Evolutionary conservation across 2,113 vertebrate genomes (phyloP).

Genomic region (Pyxicephalus adspersus): DNA sequence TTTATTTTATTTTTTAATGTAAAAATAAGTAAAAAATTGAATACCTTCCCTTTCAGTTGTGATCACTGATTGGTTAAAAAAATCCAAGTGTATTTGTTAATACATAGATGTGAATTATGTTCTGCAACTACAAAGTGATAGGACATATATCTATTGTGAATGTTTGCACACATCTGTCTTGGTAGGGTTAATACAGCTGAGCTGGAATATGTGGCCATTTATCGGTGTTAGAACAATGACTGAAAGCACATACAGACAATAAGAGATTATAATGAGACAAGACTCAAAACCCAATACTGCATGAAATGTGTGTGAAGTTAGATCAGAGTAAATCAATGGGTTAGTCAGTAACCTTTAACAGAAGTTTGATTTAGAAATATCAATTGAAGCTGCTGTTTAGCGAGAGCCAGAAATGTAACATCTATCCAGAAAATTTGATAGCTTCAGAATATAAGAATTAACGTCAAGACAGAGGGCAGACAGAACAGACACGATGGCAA

Average conservation of each 20-base stretch:
- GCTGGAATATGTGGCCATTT: slow-evolving; percentile 2
- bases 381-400: slow-evolving; percentile 38
- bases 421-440: slow-evolving; percentile 12
- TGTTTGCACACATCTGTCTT: neutral
- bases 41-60: too few species aligned
- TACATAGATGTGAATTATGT: too few species aligned
- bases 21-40: too few species aligned
- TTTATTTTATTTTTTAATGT: too few species aligned
- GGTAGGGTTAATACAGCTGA: slow-evolving; percentile 7
- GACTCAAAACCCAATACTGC: slow-evolving; percentile 42
- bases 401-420: slow-evolving; percentile 6
- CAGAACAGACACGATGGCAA: too few species aligned
- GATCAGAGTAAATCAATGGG: slow-evolving; percentile 45
- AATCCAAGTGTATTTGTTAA: too few species aligned
- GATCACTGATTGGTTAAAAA: too few species aligned
- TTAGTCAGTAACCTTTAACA: slow-evolving; percentile 42
- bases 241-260: slow-evolving; percentile 35
- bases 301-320: slow-evolving; percentile 44
- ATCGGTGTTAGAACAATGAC: slow-evolving; percentile 13
- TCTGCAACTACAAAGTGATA: too few species aligned
- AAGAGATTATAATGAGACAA: slow-evolving; percentile 40
- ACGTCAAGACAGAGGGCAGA: too few species aligned
- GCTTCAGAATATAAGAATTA: neutral
- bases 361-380: slow-evolving; percentile 46
- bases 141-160: too few species aligned